Evolutionary conservation across 2,888 invertebrate genomes (phyloP), one percentile per base, ranked within the genome.

Genomic region (Plutella xylostella): DNA sequence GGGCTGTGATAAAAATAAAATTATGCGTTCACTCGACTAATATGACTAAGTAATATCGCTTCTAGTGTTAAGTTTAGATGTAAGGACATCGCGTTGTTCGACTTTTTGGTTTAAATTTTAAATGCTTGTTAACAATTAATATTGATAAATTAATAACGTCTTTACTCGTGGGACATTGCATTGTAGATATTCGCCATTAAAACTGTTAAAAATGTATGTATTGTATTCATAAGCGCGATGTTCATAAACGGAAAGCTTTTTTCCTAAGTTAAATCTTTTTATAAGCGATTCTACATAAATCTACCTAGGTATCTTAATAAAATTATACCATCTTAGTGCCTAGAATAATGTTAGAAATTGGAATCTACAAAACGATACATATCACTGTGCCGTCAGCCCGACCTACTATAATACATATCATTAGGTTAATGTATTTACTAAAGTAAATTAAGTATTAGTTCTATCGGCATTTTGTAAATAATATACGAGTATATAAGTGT

Each of bases 1-100:
- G 68, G 74, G 76, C 80, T 80, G 80, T 80, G 80, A 80, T 80
- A 77, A 64, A 61, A 62, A 56, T 57, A 15, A n/a, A 14, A 15
- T n/a, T 62, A 61, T 61, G 64, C 58, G 62, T 62, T 64, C 55
- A 53, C 50, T 34, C 34, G 43, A 31, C 42, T 34, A n/a, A n/a
- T n/a, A n/a, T n/a, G n/a, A n/a, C n/a, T n/a, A n/a, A n/a, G n/a
- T 43, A 41, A 43, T 46, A 30, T 43, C 22, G 38, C 25, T 21
- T 42, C 31, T 41, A 17, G 19, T 44, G 43, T 42, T 42, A 42
- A 14, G 33, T 34, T n/a, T 30, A 30, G 31, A n/a, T n/a, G 18
- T 30, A 30, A 33, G 18, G n/a, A 28, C 25, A 28, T 15, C 41
- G n/a, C n/a, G 14, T 41, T 25, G 35, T 37, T 35, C 43, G 22